Base-by-base conservation (phyloP, 1,140 invertebrate species). In the Odontomachus brunneus region DNA sequence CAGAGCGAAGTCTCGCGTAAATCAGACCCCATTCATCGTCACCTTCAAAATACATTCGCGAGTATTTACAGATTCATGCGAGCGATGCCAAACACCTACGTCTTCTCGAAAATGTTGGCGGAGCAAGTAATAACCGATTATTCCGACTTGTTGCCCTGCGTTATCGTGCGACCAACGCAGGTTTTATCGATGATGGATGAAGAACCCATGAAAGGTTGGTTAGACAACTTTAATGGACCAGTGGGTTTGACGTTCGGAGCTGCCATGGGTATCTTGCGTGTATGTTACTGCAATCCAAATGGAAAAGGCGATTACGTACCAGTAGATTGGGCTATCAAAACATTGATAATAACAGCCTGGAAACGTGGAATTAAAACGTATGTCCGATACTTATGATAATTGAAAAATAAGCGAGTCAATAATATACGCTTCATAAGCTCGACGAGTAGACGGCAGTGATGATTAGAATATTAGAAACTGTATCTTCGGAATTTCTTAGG, bases 211-310 rank as follows among this genome's bases (percentile, higher is more conserved):
- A 89, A 93, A 0, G 98, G 98, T 0, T 99, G 98, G 98, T 95
- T 99, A 4, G 98, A 99, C 89, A 99, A 99, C 93, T 97, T 98
- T 86, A 99, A 99, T 93, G 98, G 98, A 4, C 98, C 98, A n/a
- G n/a, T n/a, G n/a, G n/a, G n/a, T 0, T 96, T 97, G 0, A 92
- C 97, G 15, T 89, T 97, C 63, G 97, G 96, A 0, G 95, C 96
- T 84, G 97, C 97, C 14, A 98, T 97, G 95, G 98, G 97, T 14
- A 95, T 99, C 17, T 92, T 99, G 51, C 95, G 97, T 60, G 96
- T 96, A 29, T 91, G 97, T 84, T 96, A 96, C 66, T 95, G 96
- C n/a, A 94, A 97, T 84, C 92, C 95, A 0, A 90, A 96, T 3
- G 91, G 96, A 19, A 93, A 94, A 24, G 95, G 96, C 0, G 98